Evolutionary conservation across 2,888 invertebrate genomes (phyloP).

Genomic region (Hyppa rectilinea): DNA sequence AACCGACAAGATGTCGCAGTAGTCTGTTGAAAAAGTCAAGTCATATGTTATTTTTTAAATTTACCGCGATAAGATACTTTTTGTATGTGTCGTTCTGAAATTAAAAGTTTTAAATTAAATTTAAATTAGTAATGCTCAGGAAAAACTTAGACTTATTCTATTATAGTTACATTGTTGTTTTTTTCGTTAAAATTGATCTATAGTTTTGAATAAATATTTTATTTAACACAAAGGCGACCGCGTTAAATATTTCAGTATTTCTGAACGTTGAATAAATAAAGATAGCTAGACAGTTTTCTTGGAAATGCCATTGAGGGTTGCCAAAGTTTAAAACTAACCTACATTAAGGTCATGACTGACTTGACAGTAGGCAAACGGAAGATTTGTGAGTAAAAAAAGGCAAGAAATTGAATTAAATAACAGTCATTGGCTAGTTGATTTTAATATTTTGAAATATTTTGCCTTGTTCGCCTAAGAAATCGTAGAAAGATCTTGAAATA

Average conservation of each 20-base stretch:
- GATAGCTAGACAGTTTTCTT: constrained; percentile 58
- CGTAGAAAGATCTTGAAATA: background rate
- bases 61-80: constrained; percentile 34
- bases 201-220: background rate
- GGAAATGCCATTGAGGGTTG: constrained; percentile 54
- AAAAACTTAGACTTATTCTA: no score
- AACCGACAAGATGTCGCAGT: background rate
- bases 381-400: background rate
- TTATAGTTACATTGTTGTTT: no score
- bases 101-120: background rate
- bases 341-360: background rate
- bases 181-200: background rate
- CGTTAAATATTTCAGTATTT: constrained; percentile 3
- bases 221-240: background rate
- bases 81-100: constrained; percentile 10
- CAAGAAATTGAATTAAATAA: background rate
- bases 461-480: background rate
- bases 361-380: background rate
- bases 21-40: no score
- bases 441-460: background rate
- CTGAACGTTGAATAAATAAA: constrained; percentile 53
- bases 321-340: constrained; percentile 21
- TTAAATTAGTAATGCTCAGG: background rate
- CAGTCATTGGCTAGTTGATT: background rate
- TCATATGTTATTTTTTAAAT: constrained; percentile 32